Conservation (phyloP, 2,797 vertebrate genomes). For the Glossophaga mutica region DNA sequence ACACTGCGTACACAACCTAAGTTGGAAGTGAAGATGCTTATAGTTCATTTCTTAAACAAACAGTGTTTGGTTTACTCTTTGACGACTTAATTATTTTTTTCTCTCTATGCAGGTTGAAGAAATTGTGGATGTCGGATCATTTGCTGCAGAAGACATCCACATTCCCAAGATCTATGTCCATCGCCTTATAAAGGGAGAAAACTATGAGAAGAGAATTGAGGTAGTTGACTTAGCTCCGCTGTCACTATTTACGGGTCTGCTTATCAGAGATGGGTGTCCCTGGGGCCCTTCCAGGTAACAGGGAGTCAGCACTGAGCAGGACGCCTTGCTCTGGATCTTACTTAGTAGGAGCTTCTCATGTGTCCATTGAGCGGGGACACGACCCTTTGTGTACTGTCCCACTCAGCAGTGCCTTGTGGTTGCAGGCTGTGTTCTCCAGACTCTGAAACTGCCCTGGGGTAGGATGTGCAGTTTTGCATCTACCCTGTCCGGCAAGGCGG, state of each 20-base stretch:
- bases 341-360: neutral
- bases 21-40: neutral
- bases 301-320: neutral
- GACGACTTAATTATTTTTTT: neutral
- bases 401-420: neutral
- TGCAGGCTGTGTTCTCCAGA: neutral
- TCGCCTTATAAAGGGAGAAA: conserved; percentile 90
- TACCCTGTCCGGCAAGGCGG: neutral
- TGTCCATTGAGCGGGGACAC: neutral
- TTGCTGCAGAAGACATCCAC: conserved; percentile 95
- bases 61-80: neutral
- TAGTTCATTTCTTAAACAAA: neutral
- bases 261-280: neutral
- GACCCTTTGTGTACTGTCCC: neutral
- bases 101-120: conserved; percentile 91
- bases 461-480: neutral
- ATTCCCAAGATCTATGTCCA: conserved; percentile 96
- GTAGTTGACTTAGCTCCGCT: conserved; percentile 79
- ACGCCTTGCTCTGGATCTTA: neutral
- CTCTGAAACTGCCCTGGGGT: neutral
- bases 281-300: neutral
- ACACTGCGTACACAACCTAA: neutral
- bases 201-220: conserved; percentile 98
- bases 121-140: conserved; percentile 94
- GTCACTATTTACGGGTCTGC: neutral